phyloP scores from a whole-genome alignment of 1,140 invertebrate genomes.

The Cardiocondyla obscurior region DNA sequence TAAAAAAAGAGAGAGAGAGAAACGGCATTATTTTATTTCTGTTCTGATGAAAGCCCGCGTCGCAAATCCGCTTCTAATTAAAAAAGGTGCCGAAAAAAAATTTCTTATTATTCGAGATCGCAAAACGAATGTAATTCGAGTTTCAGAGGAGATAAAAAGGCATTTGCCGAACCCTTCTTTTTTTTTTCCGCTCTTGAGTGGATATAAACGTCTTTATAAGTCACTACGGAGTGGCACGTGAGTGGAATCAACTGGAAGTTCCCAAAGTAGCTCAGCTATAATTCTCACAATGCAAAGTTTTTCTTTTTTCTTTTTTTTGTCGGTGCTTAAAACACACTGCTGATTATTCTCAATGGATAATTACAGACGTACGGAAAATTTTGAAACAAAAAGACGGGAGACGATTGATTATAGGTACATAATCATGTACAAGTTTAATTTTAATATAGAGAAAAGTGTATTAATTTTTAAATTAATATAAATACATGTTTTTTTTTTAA shows the following conservation, averaged over 20 bases:
- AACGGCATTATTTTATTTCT: neutral
- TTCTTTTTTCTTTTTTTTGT: conserved; percentile 19
- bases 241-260: conserved; percentile 62
- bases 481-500: neutral
- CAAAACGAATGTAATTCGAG: neutral
- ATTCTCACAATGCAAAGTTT: conserved; percentile 24
- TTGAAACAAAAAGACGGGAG: neutral
- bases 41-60: neutral
- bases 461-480: neutral
- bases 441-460: neutral
- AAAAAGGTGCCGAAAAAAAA: neutral
- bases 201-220: conserved; percentile 56
- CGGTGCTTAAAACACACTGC: conserved; percentile 8
- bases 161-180: neutral
- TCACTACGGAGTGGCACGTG: conserved; percentile 50
- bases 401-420: neutral
- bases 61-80: neutral
- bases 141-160: neutral
- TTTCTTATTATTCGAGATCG: neutral
- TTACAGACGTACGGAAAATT: neutral
- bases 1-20: too few species aligned
- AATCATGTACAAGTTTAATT: neutral
- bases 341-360: neutral
- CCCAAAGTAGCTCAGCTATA: conserved; percentile 25
- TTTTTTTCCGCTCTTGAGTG: conserved; percentile 35